A percentile compares a stretch with the other conserved stretches of the same genome.
phyloP scores from a whole-genome alignment of 2,113 vertebrate genomes.

The Pristiophorus japonicus region DNA sequence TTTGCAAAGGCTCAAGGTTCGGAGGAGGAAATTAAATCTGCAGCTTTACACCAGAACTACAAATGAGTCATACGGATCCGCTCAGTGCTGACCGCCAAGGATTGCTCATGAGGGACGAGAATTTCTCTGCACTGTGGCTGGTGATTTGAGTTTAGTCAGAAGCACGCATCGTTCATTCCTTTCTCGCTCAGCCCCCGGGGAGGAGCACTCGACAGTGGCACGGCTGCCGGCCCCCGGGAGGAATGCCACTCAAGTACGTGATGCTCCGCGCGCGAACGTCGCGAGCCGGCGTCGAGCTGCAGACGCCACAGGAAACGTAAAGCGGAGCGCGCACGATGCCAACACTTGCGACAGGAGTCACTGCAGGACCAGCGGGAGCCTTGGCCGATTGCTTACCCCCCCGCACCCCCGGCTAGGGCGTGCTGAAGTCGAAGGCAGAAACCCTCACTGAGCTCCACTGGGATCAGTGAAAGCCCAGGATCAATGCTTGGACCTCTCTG shows the following conservation, averaged over 20 bases:
- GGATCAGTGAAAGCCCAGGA: background rate
- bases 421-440: background rate
- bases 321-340: background rate
- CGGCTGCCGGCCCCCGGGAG: background rate
- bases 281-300: background rate
- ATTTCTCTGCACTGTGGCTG: background rate
- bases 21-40: background rate
- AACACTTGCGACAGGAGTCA: background rate
- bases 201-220: background rate
- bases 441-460: background rate
- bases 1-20: background rate
- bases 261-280: background rate
- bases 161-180: background rate
- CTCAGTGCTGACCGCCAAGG: background rate
- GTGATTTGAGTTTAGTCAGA: background rate
- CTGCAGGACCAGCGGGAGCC: background rate
- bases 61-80: background rate
- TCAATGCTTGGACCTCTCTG: background rate
- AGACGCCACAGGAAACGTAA: background rate
- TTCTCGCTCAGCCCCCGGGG: no score
- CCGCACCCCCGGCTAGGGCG: no score
- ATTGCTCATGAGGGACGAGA: background rate
- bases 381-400: background rate
- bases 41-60: background rate
- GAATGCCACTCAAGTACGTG: background rate